These are phyloP conservation scores for Promerops cafer DNA, from an alignment of 2,113 vertebrate genomes.

Conservation along the genomic window DNA sequence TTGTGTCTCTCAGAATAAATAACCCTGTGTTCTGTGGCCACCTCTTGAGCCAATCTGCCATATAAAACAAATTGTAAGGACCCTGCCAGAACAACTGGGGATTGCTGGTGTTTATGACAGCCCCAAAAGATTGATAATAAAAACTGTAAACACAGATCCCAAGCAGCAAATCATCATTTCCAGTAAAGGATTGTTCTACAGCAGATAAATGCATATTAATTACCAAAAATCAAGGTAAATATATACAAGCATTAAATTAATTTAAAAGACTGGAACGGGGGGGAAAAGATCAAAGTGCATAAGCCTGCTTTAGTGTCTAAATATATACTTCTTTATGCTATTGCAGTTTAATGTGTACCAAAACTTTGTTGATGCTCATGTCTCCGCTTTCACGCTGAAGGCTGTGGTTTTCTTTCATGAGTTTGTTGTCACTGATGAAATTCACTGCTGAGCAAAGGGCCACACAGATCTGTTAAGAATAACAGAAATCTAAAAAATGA, in stretches of 20 bases:
- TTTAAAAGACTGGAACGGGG: not conserved
- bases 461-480: not conserved
- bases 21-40: not conserved
- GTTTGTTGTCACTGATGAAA: not conserved
- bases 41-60: conserved; percentile 7
- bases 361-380: not conserved
- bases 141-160: not conserved
- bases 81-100: not conserved
- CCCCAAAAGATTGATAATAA: not conserved
- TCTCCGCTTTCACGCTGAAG: not conserved
- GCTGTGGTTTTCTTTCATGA: not conserved
- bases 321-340: not conserved
- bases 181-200: not conserved
- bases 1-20: not conserved
- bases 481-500: not conserved
- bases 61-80: not conserved
- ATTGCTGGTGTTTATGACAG: not conserved
- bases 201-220: not conserved
- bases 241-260: not conserved
- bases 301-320: not conserved
- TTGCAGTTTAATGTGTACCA: not conserved
- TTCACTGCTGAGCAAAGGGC: not conserved
- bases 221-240: not conserved
- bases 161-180: not conserved
- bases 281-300: not conserved